Conservation (phyloP, 2,113 vertebrate genomes). For the Nicator chloris region DNA sequence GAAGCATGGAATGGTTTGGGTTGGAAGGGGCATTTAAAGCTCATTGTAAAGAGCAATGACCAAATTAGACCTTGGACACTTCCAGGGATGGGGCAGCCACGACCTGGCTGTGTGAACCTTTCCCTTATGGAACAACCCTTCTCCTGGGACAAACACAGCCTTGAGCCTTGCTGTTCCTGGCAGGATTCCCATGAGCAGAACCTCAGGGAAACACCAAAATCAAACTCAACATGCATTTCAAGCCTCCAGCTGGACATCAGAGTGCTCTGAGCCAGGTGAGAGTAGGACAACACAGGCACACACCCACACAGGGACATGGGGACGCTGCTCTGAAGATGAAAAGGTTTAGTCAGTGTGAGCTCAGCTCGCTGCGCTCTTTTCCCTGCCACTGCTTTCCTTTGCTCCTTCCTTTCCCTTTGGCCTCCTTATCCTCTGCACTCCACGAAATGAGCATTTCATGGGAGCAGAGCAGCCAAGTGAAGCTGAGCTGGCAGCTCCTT, state of each 20-base stretch:
- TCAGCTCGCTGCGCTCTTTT: not conserved
- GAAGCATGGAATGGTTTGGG: not conserved
- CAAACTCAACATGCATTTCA: not conserved
- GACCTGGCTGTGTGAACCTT: not conserved
- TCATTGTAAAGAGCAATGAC: not conserved
- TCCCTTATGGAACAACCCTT: not conserved
- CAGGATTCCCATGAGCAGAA: not conserved
- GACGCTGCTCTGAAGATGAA: not conserved
- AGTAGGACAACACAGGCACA: not conserved
- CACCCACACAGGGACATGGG: fast-evolving
- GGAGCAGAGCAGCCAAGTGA: not conserved
- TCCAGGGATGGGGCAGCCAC: not conserved
- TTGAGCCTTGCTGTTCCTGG: not conserved
- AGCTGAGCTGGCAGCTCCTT: not conserved
- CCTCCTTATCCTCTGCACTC: not conserved
- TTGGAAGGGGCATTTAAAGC: not conserved
- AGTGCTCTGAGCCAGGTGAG: not conserved
- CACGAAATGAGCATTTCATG: not conserved
- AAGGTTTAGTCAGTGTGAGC: not conserved
- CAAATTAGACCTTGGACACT: not conserved
- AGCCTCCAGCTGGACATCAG: not conserved
- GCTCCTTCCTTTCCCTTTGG: not conserved
- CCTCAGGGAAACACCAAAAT: not conserved
- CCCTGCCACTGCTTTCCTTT: not conserved
- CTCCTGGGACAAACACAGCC: not conserved